A percentile compares a stretch with the other conserved stretches of the same genome.
These are phyloP conservation scores for Phrixothrix hirtus DNA, from an alignment of 2,888 invertebrate genomes.

Conservation along the genomic window DNA sequence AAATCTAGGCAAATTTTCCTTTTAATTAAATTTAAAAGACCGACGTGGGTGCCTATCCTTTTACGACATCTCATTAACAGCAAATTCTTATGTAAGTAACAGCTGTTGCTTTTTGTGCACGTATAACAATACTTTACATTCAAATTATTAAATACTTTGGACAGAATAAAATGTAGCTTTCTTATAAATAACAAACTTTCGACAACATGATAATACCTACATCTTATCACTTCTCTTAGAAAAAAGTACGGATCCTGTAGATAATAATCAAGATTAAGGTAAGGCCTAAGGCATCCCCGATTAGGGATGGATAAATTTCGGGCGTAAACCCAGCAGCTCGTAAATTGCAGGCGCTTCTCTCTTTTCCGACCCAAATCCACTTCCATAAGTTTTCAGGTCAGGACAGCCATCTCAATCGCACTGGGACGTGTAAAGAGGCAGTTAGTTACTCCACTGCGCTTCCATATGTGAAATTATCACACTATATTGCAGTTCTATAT, in stretches of 20 bases:
- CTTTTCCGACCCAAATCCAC: slow-evolving; percentile 46
- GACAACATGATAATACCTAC: slow-evolving; percentile 9
- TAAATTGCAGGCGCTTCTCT: slow-evolving; percentile 47
- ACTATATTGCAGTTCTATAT: background rate
- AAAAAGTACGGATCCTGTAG: slow-evolving; percentile 42
- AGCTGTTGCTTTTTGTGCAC: background rate
- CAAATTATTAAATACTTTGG: too few relatives aligned
- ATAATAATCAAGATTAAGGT: slow-evolving; percentile 54
- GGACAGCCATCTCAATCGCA: slow-evolving; percentile 27
- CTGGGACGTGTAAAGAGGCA: slow-evolving; percentile 9
- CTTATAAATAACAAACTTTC: background rate
- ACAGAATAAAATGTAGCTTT: too few relatives aligned
- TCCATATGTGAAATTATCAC: slow-evolving; percentile 16
- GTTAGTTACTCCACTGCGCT: slow-evolving; percentile 6
- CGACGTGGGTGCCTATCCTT: slow-evolving; percentile 1
- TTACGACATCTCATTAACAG: slow-evolving; percentile 3
- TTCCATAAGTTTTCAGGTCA: slow-evolving; percentile 46
- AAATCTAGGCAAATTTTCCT: slow-evolving; percentile 5
- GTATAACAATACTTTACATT: too few relatives aligned
- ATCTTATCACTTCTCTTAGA: slow-evolving; percentile 7
- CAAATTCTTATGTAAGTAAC: background rate
- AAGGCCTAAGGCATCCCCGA: slow-evolving; percentile 43
- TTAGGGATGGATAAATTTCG: slow-evolving; percentile 49
- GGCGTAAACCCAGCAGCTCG: slow-evolving; percentile 50
- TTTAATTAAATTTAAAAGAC: slow-evolving; percentile 12